Conservation (phyloP, 2,113 vertebrate genomes). For the Bujurquina vittata region DNA sequence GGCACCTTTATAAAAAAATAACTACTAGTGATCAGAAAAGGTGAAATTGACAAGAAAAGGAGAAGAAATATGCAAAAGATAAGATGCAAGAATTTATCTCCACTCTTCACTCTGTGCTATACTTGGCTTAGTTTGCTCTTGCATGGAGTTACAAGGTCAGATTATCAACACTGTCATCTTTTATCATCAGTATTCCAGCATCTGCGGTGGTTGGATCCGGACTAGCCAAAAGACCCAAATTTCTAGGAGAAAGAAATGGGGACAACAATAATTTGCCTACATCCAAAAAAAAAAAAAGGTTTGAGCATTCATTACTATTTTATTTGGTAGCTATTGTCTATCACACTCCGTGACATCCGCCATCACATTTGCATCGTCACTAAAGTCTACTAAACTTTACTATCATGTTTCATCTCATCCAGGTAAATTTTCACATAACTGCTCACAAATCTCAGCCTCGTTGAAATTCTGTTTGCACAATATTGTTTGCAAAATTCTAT, state of each 20-base stretch:
- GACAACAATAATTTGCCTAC: background rate
- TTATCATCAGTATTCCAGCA: background rate
- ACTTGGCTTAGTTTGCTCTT: background rate
- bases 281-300: background rate
- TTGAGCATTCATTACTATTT: background rate
- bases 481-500: slow-evolving; percentile 32
- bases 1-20: slow-evolving; percentile 26
- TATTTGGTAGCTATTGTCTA: background rate
- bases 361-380: slow-evolving; percentile 5
- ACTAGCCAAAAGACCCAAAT: background rate
- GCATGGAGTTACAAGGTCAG: background rate
- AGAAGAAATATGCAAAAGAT: background rate
- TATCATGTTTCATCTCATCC: background rate
- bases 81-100: background rate
- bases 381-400: background rate
- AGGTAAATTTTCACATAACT: background rate
- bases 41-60: slow-evolving; percentile 20
- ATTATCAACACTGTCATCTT: background rate
- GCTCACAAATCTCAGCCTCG: background rate
- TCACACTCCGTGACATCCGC: background rate
- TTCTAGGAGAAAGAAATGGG: background rate
- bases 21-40: background rate
- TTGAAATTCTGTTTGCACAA: slow-evolving; percentile 31
- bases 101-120: background rate
- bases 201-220: background rate